These are phyloP conservation scores for Blastomussa wellsi DNA, from an alignment of 92 coral and sea anemone genomes.

Conservation along the genomic window DNA sequence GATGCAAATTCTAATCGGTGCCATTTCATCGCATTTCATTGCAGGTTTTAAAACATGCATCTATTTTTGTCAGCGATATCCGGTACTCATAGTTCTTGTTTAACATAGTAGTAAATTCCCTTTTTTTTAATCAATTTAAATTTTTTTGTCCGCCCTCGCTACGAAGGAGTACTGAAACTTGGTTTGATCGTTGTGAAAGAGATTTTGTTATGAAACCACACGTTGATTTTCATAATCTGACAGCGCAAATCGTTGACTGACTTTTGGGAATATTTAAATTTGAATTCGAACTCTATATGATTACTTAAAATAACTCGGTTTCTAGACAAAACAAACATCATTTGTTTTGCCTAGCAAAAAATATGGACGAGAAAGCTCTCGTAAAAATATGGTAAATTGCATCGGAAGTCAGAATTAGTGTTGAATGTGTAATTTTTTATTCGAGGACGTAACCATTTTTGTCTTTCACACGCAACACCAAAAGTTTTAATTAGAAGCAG, in stretches of 20 bases:
- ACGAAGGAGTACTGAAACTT: not conserved
- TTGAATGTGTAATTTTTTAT: not conserved
- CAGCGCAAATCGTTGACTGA: not conserved
- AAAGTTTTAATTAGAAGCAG: slow-evolving; percentile 14
- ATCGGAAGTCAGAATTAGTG: not conserved
- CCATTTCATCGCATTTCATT: not conserved
- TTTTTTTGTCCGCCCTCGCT: not conserved
- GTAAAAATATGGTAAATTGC: not conserved
- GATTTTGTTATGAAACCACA: not conserved
- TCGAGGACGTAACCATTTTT: not conserved
- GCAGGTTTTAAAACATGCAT: not conserved
- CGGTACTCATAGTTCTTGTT: not conserved
- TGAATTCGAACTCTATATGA: not conserved
- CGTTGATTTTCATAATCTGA: not conserved
- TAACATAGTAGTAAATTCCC: not conserved
- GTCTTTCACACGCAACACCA: not conserved
- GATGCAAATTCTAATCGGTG: not conserved
- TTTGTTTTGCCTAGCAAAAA: slow-evolving; percentile 2
- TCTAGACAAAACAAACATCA: slow-evolving; percentile 12
- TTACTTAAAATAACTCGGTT: not conserved
- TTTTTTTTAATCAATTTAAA: no score
- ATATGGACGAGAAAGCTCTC: not conserved
- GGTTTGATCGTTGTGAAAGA: not conserved
- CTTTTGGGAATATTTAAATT: slow-evolving; percentile 1
- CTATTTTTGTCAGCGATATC: not conserved